Base-by-base conservation (phyloP, 2,888 invertebrate genomes). In the Watsonalla cultraria region DNA sequence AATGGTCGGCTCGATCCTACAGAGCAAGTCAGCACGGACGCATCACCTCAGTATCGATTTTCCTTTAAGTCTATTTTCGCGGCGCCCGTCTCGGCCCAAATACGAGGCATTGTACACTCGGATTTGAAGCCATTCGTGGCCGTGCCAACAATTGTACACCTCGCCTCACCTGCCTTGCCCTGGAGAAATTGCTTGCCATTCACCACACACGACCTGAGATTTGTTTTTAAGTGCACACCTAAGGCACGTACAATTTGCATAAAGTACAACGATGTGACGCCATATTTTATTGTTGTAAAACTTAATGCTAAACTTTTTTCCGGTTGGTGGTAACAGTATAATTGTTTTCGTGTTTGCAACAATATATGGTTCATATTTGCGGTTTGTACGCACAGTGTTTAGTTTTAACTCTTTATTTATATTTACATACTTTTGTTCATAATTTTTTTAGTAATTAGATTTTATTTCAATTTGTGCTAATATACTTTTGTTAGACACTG, bases 1-100 rank as follows among this genome's bases (percentile, higher is more conserved):
- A 77, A 72, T 78, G 75, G 76, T 83, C 80, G 80, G 80, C 77
- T 84, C 80, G 76, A 75, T 79, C 84, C 84, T 75, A 74, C 82
- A 79, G 77, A 74, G 70, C 62, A 64, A 62, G 59, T 65, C 68
- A 71, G 70, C 65, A 68, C 65, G 60, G 59, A 53, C 65, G 61
- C 65, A 64, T 66, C 73, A 72, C 75, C 74, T 73, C 64, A 56
- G 57, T 75, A 84, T 84, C 77, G 84, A 85, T 84, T 84, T 84
- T 82, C 65, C 71, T 64, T 70, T 74, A 79, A 81, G 78, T 79
- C 78, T 82, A 80, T 85, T 81, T 81, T 76, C 75, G 80, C 74
- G 74, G 67, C 58, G 60, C 69, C 63, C 65, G 61, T 60, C 73
- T 72, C 68, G 78, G 66, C 69, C 74, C 76, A 72, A 82, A 83